Conservation (phyloP, 2,888 invertebrate genomes). For the Tipula vernalis region DNA sequence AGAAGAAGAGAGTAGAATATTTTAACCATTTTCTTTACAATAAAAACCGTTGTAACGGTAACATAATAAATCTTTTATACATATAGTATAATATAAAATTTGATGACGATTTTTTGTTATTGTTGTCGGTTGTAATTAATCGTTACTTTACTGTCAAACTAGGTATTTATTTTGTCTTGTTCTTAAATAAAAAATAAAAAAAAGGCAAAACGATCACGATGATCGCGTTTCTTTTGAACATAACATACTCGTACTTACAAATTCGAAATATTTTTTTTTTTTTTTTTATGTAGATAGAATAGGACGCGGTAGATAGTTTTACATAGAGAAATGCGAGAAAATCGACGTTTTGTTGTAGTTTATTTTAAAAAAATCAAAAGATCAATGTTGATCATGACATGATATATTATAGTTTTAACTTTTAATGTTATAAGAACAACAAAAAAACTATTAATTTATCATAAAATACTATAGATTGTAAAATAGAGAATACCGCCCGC, state of each 20-base stretch:
- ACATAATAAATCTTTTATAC: constrained; percentile 7
- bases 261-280: too few species aligned
- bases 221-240: background rate
- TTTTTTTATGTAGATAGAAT: background rate
- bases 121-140: background rate
- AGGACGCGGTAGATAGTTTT: background rate
- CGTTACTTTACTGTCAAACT: constrained; percentile 4
- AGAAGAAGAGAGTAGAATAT: background rate
- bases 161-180: background rate
- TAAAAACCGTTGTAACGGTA: constrained; percentile 9
- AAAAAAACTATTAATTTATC: background rate
- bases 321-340: background rate
- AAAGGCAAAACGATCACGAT: background rate
- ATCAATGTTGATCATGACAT: background rate
- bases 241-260: background rate
- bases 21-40: background rate
- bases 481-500: background rate
- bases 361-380: background rate
- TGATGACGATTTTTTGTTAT: background rate
- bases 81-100: background rate
- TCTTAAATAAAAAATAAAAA: background rate
- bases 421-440: background rate
- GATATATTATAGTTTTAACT: background rate
- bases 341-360: background rate
- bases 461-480: background rate